Base-by-base conservation (phyloP, 2,888 invertebrate genomes). In the Bimastos eiseni region DNA sequence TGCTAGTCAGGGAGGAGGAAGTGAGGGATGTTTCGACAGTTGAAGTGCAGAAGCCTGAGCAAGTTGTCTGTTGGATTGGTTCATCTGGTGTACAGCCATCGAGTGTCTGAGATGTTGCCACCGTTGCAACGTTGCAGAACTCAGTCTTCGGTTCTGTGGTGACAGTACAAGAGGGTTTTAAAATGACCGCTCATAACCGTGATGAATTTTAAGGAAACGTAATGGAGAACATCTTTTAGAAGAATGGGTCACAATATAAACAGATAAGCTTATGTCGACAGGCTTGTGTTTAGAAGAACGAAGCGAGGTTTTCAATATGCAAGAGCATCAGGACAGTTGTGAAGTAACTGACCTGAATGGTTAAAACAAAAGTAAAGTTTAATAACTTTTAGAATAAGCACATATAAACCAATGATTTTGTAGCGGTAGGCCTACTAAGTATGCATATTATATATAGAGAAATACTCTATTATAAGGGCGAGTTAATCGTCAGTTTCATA, bases 51-150 rank as follows among this genome's bases (percentile, higher is more conserved):
- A 30, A 86, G 21, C 86, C 86, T 34, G 86, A 34, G n/a, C 86
- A 86, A 34, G 86, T 34, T 34, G 36, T 86, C 86, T 86, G 21
- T 17, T 34, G 86, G 86, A 86, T 86, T 33, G 86, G 86, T 86
- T 86, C 34, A 8, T 86, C 34, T 37, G 86, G 36, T 37, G 34
- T 86, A 37, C 86, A 86, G 36, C 36, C 86, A 24, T 86, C 86
- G 8, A 86, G 0, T 34, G 34, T 4, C 8, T 3, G 21, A n/a
- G 34, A 36, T 34, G 37, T 37, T 19, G 4, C 34, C 86, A 24
- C 21, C 24, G 86, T 86, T 19, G 33, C 36, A 86, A 86, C 34
- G 86, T 34, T 11, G 86, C 86, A 86, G 34, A 86, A 86, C 24
- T 86, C 86, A 6, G 34, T 86, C 86, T 37, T 86, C 17, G 34